Conservation (phyloP, 2,888 invertebrate species). For the Eupithecia pulchellata region DNA sequence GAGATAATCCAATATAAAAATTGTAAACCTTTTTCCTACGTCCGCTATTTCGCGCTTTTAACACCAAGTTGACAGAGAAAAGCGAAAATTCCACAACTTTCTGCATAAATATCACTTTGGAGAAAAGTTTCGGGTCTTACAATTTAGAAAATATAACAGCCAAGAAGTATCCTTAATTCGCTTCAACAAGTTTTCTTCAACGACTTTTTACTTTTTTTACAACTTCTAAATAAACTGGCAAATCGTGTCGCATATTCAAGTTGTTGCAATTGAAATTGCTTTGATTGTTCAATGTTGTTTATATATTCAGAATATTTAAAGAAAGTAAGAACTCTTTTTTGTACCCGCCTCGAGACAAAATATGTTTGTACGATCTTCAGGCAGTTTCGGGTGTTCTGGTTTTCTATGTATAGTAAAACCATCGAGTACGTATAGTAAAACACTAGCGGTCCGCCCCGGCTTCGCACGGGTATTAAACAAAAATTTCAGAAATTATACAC, state of each 20-base stretch:
- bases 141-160: conserved; percentile 14
- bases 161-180: not conserved
- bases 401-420: no score
- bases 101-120: conserved; percentile 21
- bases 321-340: no score
- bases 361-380: no score
- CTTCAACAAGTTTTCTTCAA: not conserved
- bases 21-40: not conserved
- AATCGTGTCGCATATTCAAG: not conserved
- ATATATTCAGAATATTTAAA: no score
- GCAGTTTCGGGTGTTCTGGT: no score
- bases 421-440: no score
- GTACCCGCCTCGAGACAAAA: no score
- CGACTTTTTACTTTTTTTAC: conserved; percentile 4
- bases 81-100: conserved; percentile 16
- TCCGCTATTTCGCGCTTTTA: not conserved
- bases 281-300: no score
- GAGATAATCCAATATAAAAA: not conserved
- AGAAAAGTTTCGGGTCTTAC: not conserved
- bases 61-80: conserved; percentile 8
- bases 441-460: no score
- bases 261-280: no score
- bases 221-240: not conserved
- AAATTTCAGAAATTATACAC: no score
- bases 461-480: no score